Base-by-base conservation (phyloP, 1,140 invertebrate species). In the Holotrichia oblita region DNA sequence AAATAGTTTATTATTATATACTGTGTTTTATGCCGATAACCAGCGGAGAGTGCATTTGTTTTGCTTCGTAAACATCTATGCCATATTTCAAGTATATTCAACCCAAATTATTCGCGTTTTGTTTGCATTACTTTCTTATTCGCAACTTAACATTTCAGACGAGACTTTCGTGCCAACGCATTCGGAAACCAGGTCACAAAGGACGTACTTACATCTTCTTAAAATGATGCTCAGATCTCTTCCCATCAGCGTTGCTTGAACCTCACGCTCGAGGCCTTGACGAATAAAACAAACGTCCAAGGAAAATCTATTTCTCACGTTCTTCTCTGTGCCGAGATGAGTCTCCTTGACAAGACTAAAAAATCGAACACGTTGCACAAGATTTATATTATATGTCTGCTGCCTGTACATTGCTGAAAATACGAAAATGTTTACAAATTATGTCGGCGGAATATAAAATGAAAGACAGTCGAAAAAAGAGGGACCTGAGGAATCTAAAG, bases 261-360 rank as follows among this genome's bases (percentile, higher is more conserved):
- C 22, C 61, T 24, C 24, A 69, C 20, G 61, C 61, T 34, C 22
- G 20, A 10, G 61, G 61, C 61, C 4, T 20, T 69, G 61, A 69
- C 20, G 61, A 69, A 69, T 69, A 69, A 69, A 69, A 69, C 61
- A 69, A 69, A 27, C 61, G 61, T 69, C 61, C 22, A 20, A 34
- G 61, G 22, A 27, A 34, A 69, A 69, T 69, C 61, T 20, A 69
- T 69, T 69, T 69, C 61, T 27, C 61, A 69, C 61, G 61, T 69
- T 24, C 22, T 17, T 64, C 8, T n/a, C 22, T 22, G 61, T 20
- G 61, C 10, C 61, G 61, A 69, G 61, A 69, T 69, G 61, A 69
- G 22, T 69, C 20, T 69, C 6, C n/a, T 22, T 34, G 61, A 69
- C 61, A 69, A 69, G 22, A 69, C n/a, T 69, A 27, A 20, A 34